Evolutionary conservation across 2,888 invertebrate genomes (phyloP).

Genomic region (Gryllus longicercus): DNA sequence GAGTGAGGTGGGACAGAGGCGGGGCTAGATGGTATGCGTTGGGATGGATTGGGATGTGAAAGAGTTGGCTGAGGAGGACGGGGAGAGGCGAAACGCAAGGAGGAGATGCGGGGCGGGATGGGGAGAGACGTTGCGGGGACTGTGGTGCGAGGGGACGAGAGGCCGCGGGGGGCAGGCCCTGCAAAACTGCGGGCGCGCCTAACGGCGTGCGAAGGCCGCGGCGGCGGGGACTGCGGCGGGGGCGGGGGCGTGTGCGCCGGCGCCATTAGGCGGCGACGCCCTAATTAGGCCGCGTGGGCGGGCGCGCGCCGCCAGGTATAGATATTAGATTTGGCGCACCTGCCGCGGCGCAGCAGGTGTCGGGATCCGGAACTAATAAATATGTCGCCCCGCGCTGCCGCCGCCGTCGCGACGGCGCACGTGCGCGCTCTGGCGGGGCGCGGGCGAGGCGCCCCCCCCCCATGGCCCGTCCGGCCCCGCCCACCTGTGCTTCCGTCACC

Average conservation of each 20-base stretch:
- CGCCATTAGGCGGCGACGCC: slow-evolving; percentile 6
- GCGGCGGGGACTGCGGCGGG: too few relatives aligned
- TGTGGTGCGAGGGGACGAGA: neutral
- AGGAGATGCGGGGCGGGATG: neutral
- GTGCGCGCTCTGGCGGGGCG: too few relatives aligned
- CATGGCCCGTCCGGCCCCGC: too few relatives aligned
- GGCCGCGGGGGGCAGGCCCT: neutral
- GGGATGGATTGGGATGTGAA: too few relatives aligned
- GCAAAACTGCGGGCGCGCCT: too few relatives aligned
- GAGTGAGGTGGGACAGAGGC: neutral
- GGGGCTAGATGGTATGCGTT: too few relatives aligned
- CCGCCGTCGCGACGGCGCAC: neutral
- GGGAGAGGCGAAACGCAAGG: neutral
- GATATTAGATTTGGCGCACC: slow-evolving; percentile 10
- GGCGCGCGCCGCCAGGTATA: neutral
- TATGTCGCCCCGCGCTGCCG: neutral
- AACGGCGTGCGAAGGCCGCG: too few relatives aligned
- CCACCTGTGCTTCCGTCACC: too few relatives aligned
- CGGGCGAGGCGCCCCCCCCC: too few relatives aligned
- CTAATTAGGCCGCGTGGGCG: neutral
- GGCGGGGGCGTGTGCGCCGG: neutral
- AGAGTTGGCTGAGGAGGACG: too few relatives aligned
- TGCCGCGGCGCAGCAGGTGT: neutral
- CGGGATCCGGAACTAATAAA: slow-evolving; percentile 8
- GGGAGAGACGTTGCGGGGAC: too few relatives aligned